Base-by-base conservation (phyloP, 1,140 invertebrate genomes). In the Papilio machaon region DNA sequence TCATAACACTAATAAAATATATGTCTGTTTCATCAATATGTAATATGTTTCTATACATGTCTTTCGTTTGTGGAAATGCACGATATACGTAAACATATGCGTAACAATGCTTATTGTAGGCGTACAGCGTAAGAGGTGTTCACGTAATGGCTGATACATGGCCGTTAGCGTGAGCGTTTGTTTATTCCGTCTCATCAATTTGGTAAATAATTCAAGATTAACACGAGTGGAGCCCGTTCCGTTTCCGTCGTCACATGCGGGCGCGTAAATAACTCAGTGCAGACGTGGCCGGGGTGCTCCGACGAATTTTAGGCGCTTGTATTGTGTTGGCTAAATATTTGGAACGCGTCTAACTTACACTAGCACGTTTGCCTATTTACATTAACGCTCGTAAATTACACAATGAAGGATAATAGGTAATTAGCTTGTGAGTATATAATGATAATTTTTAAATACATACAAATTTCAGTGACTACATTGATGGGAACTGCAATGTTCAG, bases 221-320 rank as follows among this genome's bases (percentile, higher is more conserved):
- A 82, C 83, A 75, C 58, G 60, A 73, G 86, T 82, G 84, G 87
- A 83, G 17, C 23, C 38, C 84, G 86, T 85, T 85, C 85, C 89
- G 86, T 89, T 89, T 88, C 87, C 88, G 88, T 82, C 88, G 88
- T 90, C 91, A 88, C 85, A 93, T 94, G 91, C 90, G 91, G 90
- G 90, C 89, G 87, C 86, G 91, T 91, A 92, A 93, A 93, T 92
- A 93, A 92, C 91, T 94, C 91, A 90, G 87, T 90, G 90, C 89
- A 86, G 79, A 83, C 84, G 84, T 85, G 23, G 54, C 54, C n/a
- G 13, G 49, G 73, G 74, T 9, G 49, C 74, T 30, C 46, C 47
- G 19, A 11, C 64, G 64, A 35, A 17, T 35, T 70, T 30, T 64
- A 47, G 46, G 74, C 74, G 74, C 11, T 76, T 52, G 35, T 73